Percentiles rank a stretch among this genome's conserved stretches.
Evolutionary conservation across 2,797 vertebrate species (phyloP).

Genomic region (Pteronotus mesoamericanus): DNA sequence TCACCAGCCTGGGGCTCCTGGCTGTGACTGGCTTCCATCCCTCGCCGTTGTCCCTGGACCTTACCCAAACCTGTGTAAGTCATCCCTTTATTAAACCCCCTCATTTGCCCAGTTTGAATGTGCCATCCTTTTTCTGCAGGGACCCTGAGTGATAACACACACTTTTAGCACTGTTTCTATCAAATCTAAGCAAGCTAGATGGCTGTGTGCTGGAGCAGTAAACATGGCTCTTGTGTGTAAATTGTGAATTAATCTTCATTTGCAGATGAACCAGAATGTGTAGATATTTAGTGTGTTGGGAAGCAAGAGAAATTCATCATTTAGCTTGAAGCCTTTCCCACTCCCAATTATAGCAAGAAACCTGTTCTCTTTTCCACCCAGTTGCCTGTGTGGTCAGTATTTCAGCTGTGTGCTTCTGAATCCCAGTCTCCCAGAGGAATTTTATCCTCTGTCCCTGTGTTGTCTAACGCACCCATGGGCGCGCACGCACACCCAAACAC

Average conservation of each 20-base stretch:
- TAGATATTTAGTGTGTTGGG: neutral
- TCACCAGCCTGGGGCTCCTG: neutral
- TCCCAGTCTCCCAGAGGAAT: neutral
- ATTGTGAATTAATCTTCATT: constrained; percentile 27
- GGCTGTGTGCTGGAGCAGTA: neutral
- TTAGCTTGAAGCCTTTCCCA: neutral
- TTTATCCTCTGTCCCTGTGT: neutral
- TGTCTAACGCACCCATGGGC: rapidly evolving
- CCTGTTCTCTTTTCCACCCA: neutral
- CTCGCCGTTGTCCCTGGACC: neutral
- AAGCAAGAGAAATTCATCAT: neutral
- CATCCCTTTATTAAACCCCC: neutral
- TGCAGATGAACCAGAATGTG: neutral
- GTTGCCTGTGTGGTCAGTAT: neutral
- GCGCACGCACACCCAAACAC: no score
- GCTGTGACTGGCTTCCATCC: neutral
- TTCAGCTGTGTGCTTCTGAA: neutral
- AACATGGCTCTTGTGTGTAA: neutral
- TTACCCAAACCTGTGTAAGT: neutral
- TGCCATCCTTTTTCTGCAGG: neutral
- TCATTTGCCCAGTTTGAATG: neutral
- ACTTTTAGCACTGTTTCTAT: neutral
- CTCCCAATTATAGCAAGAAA: neutral
- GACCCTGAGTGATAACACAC: neutral
- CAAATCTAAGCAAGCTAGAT: neutral